Evolutionary conservation across 2,888 invertebrate species (phyloP), one percentile per base, ranked within the genome.

Genomic region (Gortyna flavago): DNA sequence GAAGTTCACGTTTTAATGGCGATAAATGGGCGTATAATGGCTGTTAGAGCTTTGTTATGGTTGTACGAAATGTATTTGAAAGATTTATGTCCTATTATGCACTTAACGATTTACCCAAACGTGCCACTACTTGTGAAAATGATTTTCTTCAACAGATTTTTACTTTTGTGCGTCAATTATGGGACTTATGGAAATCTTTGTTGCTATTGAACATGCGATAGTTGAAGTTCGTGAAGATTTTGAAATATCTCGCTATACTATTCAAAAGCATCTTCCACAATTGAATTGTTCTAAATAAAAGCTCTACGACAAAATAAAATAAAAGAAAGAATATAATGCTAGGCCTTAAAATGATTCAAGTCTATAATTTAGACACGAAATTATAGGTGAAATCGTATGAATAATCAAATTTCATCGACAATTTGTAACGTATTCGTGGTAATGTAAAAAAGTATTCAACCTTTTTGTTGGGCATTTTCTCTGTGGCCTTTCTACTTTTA

Each of bases 361-460:
- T 85, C 90, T 89, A 89, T 92, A 93, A 94, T 93, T 93, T 92
- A 87, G 85, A 87, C 79, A 87, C 87, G 80, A 93, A 93, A 94
- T 93, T 93, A 93, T 91, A 93, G 91, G 92, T 93, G 93, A 93
- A 95, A 94, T 93, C 90, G 87, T 89, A 92, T 90, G 90, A 92
- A 93, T 91, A 89, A 89, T 85, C 90, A 88, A 86, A 90, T 87
- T 88, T 83, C 84, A 85, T 83, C 88, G 90, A 91, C 91, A 91
- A 93, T 92, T 90, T 92, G 90, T 92, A 92, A 92, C 89, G 92
- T 92, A 93, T 92, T 57, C 92, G 92, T 91, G 90, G 90, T 91
- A 90, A 91, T 91, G 89, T 85, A 92, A 92, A 84, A 82, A 93
- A 92, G 88, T 87, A 88, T 90, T 86, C 83, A 87, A 85, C 76